phyloP scores from a whole-genome alignment of 2,797 vertebrate genomes.

The Protonibea diacanthus region DNA sequence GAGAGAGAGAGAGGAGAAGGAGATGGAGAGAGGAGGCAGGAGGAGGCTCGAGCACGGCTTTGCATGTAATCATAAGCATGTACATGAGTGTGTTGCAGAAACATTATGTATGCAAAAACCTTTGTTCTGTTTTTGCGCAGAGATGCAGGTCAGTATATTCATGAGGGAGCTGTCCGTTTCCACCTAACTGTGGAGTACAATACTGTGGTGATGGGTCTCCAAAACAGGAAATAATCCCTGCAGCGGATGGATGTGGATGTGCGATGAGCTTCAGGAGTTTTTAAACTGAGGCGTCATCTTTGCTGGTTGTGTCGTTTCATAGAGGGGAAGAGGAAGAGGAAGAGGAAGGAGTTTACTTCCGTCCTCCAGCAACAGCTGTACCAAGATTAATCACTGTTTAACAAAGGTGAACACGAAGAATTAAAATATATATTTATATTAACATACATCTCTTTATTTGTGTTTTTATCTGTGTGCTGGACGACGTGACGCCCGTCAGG shows the following conservation, averaged over 20 bases:
- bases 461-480: background rate
- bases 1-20: background rate
- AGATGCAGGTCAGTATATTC: slow-evolving; percentile 4
- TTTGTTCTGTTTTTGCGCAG: background rate
- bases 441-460: background rate
- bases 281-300: background rate
- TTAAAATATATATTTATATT: background rate
- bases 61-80: slow-evolving; percentile 16
- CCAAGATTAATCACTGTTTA: background rate
- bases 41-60: background rate
- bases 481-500: background rate
- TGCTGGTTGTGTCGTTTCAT: background rate
- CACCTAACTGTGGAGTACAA: background rate
- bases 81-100: slow-evolving; percentile 5
- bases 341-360: background rate
- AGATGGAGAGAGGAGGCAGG: background rate
- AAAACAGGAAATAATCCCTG: background rate
- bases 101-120: slow-evolving; percentile 27
- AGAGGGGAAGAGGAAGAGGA: background rate
- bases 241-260: slow-evolving; percentile 6
- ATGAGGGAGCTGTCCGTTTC: background rate
- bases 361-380: background rate
- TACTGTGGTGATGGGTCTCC: background rate
- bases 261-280: background rate
- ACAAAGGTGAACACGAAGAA: too few species aligned